Conservation (phyloP, 2,113 vertebrate species). For the Neolamprologus falcicula region DNA sequence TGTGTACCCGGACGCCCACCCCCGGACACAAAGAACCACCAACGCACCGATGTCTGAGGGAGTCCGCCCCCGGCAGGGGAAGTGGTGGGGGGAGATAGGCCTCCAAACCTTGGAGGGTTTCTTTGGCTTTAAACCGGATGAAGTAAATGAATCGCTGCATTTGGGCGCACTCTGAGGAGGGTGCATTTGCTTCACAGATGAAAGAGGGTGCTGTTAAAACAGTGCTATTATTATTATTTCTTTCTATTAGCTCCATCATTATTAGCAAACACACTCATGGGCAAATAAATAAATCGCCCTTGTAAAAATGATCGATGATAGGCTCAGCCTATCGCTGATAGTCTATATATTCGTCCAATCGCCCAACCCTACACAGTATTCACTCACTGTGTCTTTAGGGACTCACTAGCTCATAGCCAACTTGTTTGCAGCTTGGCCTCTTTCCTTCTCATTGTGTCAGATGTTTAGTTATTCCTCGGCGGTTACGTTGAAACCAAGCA, state of each 20-base stretch:
- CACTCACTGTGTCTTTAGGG: not conserved
- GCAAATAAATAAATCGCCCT: not conserved
- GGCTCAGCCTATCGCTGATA: not conserved
- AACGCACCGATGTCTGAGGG: too few species aligned
- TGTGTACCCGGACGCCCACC: too few species aligned
- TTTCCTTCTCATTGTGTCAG: not conserved
- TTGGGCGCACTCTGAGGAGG: too few species aligned
- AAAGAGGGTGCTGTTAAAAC: too few species aligned
- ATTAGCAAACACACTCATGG: not conserved
- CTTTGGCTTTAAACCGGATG: too few species aligned
- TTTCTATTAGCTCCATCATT: not conserved
- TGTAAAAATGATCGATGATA: not conserved
- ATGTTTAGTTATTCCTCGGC: accelerated
- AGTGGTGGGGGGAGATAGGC: too few species aligned
- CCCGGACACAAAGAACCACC: too few species aligned
- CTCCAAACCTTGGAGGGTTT: too few species aligned
- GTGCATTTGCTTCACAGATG: too few species aligned
- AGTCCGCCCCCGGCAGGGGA: too few species aligned
- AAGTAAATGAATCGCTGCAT: not conserved
- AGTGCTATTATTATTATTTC: too few species aligned
- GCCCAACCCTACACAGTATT: not conserved
- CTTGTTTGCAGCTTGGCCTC: not conserved
- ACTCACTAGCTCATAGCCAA: not conserved
- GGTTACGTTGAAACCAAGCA: not conserved
- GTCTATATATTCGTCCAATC: not conserved